These are phyloP conservation scores for Corythoichthys intestinalis DNA, from an alignment of 2,113 vertebrate species.

Conservation along the genomic window DNA sequence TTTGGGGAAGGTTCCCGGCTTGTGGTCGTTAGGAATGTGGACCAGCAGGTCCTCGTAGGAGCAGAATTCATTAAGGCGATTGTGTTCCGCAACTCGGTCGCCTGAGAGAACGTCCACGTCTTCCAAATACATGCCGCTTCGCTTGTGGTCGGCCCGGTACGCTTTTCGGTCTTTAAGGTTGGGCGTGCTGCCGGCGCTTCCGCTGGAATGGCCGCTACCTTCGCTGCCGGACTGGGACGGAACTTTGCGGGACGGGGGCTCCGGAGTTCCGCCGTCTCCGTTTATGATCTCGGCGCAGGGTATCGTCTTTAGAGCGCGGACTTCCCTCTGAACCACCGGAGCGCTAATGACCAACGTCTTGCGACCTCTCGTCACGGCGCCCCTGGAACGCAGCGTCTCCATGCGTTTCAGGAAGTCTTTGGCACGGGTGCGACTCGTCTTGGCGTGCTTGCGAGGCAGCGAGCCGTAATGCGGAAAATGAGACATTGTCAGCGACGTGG, in stretches of 20 bases:
- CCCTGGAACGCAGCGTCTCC: constrained; percentile 83
- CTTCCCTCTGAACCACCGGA: constrained; percentile 81
- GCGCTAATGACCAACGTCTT: constrained; percentile 77
- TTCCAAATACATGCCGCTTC: constrained; percentile 90
- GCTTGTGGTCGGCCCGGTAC: constrained; percentile 81
- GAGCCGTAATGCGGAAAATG: constrained; percentile 60
- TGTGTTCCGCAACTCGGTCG: constrained; percentile 73
- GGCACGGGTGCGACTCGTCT: constrained; percentile 74
- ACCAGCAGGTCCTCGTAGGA: constrained; percentile 92
- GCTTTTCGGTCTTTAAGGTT: constrained; percentile 80
- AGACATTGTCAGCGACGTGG: constrained; percentile 47
- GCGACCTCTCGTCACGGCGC: constrained; percentile 64
- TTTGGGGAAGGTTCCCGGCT: constrained; percentile 96
- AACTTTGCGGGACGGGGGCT: constrained; percentile 34
- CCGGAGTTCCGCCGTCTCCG: constrained; percentile 62
- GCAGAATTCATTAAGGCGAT: constrained; percentile 81
- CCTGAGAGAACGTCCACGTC: constrained; percentile 82
- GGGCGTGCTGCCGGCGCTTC: constrained; percentile 77
- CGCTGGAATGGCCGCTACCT: constrained; percentile 79
- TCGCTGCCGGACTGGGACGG: constrained; percentile 75
- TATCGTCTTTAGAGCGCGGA: constrained; percentile 77
- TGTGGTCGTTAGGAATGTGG: constrained; percentile 94
- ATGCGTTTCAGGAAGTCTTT: constrained; percentile 90
- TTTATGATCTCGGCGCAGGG: constrained; percentile 79
- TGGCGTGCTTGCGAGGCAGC: constrained; percentile 72